A percentile compares a stretch with the other conserved stretches of the same genome.
Evolutionary conservation across 2,888 invertebrate species (phyloP).

Genomic region (Agapostemon virescens): DNA sequence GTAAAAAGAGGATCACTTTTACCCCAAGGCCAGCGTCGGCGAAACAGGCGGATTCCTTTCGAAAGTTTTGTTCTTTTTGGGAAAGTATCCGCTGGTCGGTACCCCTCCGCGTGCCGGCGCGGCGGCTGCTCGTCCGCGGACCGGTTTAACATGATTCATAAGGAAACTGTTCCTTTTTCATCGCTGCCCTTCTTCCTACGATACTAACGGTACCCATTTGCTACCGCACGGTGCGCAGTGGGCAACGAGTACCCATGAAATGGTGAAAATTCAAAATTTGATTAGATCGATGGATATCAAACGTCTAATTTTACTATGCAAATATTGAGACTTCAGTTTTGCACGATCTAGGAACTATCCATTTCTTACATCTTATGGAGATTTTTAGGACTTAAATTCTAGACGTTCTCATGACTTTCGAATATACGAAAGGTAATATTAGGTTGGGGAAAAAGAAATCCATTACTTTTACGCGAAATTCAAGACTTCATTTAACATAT

Average conservation of each 20-base stretch:
- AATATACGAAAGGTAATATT: too few species aligned
- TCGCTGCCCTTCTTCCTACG: constrained; percentile 38
- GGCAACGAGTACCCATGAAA: not conserved
- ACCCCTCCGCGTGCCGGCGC: not conserved
- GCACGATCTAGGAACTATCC: too few species aligned
- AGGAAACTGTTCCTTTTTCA: constrained; percentile 33
- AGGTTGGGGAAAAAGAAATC: too few species aligned
- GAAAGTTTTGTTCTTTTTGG: constrained; percentile 76
- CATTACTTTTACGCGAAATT: too few species aligned
- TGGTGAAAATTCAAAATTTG: too few species aligned
- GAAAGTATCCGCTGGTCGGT: constrained; percentile 70
- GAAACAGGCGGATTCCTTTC: constrained; percentile 72
- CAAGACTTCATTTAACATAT: too few species aligned
- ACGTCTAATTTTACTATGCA: too few species aligned
- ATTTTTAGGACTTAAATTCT: too few species aligned
- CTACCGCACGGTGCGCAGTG: not conserved
- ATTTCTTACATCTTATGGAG: too few species aligned
- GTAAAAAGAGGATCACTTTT: constrained; percentile 74
- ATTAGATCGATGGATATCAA: too few species aligned
- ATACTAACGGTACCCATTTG: constrained; percentile 17
- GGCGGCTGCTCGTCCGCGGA: constrained; percentile 22
- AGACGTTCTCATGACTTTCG: too few species aligned
- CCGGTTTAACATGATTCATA: constrained; percentile 52
- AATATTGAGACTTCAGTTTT: too few species aligned
- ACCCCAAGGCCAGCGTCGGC: constrained; percentile 68